Percentiles rank a stretch among this genome's conserved stretches.
phyloP scores from a whole-genome alignment of 2,888 invertebrate species.

The Zootermopsis nevadensis region DNA sequence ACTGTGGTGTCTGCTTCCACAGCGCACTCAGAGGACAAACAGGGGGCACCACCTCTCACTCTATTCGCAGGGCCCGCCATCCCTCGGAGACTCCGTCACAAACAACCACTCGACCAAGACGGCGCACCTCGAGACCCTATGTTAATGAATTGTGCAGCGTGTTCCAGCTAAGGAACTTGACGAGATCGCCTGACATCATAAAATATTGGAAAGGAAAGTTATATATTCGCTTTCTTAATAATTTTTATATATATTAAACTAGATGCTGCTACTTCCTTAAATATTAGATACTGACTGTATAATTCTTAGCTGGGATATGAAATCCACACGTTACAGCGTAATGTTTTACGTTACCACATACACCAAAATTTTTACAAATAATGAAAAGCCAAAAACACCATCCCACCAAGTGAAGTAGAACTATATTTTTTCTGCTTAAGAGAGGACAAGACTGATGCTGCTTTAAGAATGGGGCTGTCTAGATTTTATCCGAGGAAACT shows the following conservation, averaged over 20 bases:
- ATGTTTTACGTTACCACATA: no score
- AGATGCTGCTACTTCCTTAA: no score
- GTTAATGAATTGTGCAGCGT: conserved; percentile 57
- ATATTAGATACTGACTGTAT: no score
- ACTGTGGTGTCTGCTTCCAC: conserved; percentile 71
- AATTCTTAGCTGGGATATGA: no score
- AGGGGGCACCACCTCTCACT: conserved; percentile 75
- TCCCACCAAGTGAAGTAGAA: not conserved
- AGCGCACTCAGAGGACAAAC: conserved; percentile 60
- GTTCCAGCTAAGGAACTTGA: no score
- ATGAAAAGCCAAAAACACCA: not conserved
- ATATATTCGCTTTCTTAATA: no score
- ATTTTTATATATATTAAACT: no score
- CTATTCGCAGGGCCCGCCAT: conserved; percentile 77
- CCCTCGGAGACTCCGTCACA: conserved; percentile 81
- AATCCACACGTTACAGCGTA: no score
- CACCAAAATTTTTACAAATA: not conserved
- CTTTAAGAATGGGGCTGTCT: not conserved
- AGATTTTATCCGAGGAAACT: no score
- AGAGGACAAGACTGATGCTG: conserved; percentile 8
- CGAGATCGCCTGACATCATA: no score
- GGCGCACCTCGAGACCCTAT: conserved; percentile 68
- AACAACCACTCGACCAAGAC: conserved; percentile 74
- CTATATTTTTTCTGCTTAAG: not conserved
- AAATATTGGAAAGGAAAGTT: no score